Conservation (phyloP, 2,797 vertebrate species). For the Melanotaenia boesemani region DNA sequence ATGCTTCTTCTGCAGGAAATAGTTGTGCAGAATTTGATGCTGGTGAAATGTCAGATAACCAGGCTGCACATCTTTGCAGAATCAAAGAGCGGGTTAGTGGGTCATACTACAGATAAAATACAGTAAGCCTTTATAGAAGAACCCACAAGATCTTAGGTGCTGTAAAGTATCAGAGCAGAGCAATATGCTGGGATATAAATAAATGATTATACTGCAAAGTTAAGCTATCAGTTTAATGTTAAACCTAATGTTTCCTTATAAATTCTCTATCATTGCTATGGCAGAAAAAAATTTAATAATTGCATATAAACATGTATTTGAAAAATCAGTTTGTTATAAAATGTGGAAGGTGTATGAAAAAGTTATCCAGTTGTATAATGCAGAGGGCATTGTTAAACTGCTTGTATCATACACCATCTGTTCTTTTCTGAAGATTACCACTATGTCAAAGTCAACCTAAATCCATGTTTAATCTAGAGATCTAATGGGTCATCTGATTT, state of each 20-base stretch:
- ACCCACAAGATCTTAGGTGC: background rate
- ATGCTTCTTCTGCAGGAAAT: background rate
- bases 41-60: background rate
- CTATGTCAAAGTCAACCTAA: conserved; percentile 68
- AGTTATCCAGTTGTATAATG: conserved; percentile 31
- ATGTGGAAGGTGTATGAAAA: conserved; percentile 32
- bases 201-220: background rate
- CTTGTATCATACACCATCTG: conserved; percentile 70
- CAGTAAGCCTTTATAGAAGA: background rate
- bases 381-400: conserved; percentile 36
- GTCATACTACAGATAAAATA: conserved; percentile 9
- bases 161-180: background rate
- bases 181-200: background rate
- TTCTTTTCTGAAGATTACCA: conserved; percentile 72
- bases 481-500: conserved; percentile 53
- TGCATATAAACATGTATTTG: background rate
- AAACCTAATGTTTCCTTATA: background rate
- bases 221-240: background rate
- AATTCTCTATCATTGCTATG: background rate
- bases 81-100: conserved; percentile 9
- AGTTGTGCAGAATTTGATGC: background rate
- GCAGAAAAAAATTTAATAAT: too few relatives aligned
- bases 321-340: conserved; percentile 4
- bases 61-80: background rate
- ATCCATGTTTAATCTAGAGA: conserved; percentile 78